A percentile compares a stretch with the other conserved stretches of the same genome.
Conservation (phyloP, 2,797 vertebrate genomes). For the Muscicapa striata region DNA sequence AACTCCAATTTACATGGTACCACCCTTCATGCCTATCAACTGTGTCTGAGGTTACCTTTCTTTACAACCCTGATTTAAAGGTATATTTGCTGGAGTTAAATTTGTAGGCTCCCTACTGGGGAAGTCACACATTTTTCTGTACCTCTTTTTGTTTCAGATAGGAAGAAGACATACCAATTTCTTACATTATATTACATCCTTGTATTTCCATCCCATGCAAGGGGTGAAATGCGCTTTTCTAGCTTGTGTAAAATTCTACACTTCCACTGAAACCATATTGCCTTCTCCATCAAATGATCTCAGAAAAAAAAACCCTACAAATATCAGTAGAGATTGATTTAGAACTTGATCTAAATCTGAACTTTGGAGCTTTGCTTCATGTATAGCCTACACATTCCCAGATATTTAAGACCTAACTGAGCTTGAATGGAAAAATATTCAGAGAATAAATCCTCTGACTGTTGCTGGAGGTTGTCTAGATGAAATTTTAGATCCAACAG, state of each 20-base stretch:
- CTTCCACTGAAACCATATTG: background rate
- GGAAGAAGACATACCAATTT: background rate
- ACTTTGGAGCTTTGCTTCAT: background rate
- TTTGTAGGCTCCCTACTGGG: background rate
- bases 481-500: background rate
- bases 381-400: background rate
- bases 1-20: background rate
- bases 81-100: background rate
- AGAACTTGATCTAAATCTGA: background rate
- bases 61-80: background rate
- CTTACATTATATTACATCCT: background rate
- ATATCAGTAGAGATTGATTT: background rate
- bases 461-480: background rate
- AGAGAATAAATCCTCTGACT: background rate
- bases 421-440: background rate
- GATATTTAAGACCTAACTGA: background rate
- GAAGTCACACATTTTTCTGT: background rate
- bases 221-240: background rate
- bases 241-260: background rate
- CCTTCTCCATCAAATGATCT: background rate
- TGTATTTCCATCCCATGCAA: background rate
- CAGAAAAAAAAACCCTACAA: background rate
- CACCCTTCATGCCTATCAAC: no score
- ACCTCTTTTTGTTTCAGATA: background rate
- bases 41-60: background rate